Base-by-base conservation (phyloP, 2,113 vertebrate species). In the Ceyx cyanopectus region DNA sequence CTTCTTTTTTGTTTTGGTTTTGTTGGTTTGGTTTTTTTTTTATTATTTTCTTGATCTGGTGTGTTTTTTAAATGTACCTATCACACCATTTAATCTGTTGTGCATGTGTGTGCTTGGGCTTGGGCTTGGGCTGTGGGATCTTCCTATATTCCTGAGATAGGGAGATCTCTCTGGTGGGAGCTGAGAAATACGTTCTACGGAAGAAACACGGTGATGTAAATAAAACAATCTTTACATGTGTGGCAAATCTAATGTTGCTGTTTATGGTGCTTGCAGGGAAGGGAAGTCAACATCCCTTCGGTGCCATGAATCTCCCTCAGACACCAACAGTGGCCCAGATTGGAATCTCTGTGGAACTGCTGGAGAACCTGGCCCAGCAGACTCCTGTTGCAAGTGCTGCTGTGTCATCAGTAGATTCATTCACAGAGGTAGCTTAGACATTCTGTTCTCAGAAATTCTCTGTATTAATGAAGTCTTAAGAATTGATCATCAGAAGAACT, bases 341-440 rank as follows among this genome's bases (percentile, higher is more conserved):
- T 72, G 99, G 99, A 6, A 98, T 99, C 90, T 99, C 99, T 3
- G 98, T 99, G 92, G 99, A 99, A 93, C 87, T 99, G 56, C 86
- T 99, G 93, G 98, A 99, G 19, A 98, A 98, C 95, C 96, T 99
- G 92, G 98, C 97, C 34, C 99, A 99, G 94, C 99, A 99, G 96
- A 99, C 98, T 32, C 99, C 99, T 32, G 98, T 99, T 74, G 98
- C 98, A 90, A 98, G 78, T 41, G 98, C 99, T 62, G 97, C 98
- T 48, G 99, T 99, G 30, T 98, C 99, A 66, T 98, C 98, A 10
- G 97, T 98, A 69, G 99, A 99, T 96, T 98, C 99, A 2, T 99
- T 99, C 94, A 98, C 98, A 24, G 98, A 98, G 97, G 99, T 98
- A 97, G 93, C 45, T 30, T 66, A 50, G 57, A 40, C 12, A 7